Conservation (phyloP, 2,113 vertebrate species). For the Hemiprocne comata region DNA sequence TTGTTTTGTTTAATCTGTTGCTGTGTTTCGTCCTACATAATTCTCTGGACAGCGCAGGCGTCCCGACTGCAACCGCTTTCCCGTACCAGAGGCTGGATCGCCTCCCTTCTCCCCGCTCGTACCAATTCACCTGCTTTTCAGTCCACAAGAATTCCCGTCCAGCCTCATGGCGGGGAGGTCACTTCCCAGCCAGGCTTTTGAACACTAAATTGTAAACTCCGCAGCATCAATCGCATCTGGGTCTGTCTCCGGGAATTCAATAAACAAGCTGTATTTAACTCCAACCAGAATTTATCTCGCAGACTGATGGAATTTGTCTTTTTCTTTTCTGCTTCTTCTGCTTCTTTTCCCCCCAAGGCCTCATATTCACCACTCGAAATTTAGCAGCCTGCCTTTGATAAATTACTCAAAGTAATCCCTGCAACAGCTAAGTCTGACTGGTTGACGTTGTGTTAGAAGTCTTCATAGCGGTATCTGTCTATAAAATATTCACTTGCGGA, state of each 20-base stretch:
- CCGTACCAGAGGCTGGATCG: neutral
- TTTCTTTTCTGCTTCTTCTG: neutral
- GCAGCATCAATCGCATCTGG: constrained; percentile 27
- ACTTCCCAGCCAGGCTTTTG: neutral
- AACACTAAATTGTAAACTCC: constrained; percentile 34
- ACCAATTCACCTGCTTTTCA: constrained; percentile 48
- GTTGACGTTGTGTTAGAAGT: constrained; percentile 70
- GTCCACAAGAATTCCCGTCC: neutral
- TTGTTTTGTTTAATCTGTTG: neutral
- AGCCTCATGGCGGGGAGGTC: neutral
- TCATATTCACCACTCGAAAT: constrained; percentile 71
- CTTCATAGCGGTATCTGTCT: constrained; percentile 67
- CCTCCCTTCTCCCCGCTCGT: neutral
- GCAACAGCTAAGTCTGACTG: constrained; percentile 72
- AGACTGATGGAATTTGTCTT: constrained; percentile 56
- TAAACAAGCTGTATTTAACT: constrained; percentile 61
- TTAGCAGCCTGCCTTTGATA: constrained; percentile 76
- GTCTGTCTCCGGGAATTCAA: constrained; percentile 36
- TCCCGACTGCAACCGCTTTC: neutral
- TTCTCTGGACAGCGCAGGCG: neutral
- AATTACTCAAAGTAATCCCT: constrained; percentile 76
- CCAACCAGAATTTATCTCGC: constrained; percentile 54
- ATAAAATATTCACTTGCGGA: constrained; percentile 77
- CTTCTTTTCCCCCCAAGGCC: constrained; percentile 45
- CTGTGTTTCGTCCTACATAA: neutral